Evolutionary conservation across 2,113 vertebrate species (phyloP).

Genomic region (Strix uralensis): DNA sequence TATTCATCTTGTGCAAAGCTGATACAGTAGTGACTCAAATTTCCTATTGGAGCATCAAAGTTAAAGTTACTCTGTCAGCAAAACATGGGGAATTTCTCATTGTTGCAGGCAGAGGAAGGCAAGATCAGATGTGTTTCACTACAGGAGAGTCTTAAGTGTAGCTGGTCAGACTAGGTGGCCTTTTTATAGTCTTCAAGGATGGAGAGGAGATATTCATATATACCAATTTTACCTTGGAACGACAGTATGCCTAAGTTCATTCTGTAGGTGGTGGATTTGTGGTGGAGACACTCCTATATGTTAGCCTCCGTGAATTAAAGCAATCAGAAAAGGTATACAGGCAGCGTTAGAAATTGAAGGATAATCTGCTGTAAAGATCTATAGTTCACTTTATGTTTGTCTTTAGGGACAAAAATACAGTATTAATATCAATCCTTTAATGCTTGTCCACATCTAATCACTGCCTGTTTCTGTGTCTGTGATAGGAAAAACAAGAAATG

Average conservation of each 20-base stretch:
- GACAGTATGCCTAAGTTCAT: fast-evolving
- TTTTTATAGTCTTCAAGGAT: not conserved
- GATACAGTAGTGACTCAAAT: not conserved
- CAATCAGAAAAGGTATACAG: not conserved
- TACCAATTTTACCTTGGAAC: not conserved
- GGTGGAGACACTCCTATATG: not conserved
- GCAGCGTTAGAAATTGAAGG: not conserved
- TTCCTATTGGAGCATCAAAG: not conserved
- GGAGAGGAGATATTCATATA: not conserved
- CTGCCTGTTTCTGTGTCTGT: not conserved
- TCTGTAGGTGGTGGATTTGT: not conserved
- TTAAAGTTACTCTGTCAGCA: not conserved
- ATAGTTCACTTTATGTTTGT: not conserved
- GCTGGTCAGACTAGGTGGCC: not conserved
- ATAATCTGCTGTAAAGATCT: not conserved
- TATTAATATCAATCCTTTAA: not conserved
- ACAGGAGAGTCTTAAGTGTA: not conserved
- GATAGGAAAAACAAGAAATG: not conserved
- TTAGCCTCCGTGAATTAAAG: not conserved
- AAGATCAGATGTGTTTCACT: not conserved
- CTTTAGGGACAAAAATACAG: not conserved
- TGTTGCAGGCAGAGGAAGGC: not conserved
- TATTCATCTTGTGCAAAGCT: not conserved
- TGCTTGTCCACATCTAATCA: not conserved
- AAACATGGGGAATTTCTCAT: not conserved